These are phyloP conservation scores for Drosophila paulistorum DNA, from an alignment of 1,140 invertebrate species.

Conservation along the genomic window DNA sequence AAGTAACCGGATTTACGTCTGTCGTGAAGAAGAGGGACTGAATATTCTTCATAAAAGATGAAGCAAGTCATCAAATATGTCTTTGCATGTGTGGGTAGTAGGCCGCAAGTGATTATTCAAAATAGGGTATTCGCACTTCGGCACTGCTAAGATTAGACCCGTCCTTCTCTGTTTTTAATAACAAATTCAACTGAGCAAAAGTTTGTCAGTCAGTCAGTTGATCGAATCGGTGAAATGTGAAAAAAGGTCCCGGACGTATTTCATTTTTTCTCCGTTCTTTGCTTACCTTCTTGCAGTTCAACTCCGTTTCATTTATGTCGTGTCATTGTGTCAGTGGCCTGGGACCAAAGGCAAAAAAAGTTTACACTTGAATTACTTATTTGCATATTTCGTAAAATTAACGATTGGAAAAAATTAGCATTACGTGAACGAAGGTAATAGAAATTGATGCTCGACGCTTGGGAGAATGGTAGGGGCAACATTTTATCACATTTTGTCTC, in stretches of 20 bases:
- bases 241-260: slow-evolving; percentile 49
- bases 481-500: slow-evolving; percentile 12
- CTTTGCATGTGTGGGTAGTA: no score
- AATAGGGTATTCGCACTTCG: neutral
- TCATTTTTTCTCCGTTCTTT: slow-evolving; percentile 25
- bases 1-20: no score
- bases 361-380: slow-evolving; percentile 65
- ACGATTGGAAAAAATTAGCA: slow-evolving; percentile 57
- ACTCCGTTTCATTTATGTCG: slow-evolving; percentile 42
- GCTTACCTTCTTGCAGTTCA: slow-evolving; percentile 1
- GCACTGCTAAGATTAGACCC: neutral
- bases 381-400: slow-evolving; percentile 72
- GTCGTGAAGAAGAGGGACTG: no score
- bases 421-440: neutral
- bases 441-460: neutral
- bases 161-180: slow-evolving; percentile 55
- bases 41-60: no score
- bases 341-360: slow-evolving; percentile 34
- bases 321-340: slow-evolving; percentile 38
- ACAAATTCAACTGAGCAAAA: slow-evolving; percentile 56
- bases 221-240: slow-evolving; percentile 64
- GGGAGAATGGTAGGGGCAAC: neutral
- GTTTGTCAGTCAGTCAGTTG: slow-evolving; percentile 33
- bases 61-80: no score
- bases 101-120: no score